Percentiles rank a stretch among this genome's conserved stretches.
phyloP scores from a whole-genome alignment of 2,113 vertebrate species.

The Ptilonorhynchus violaceus region DNA sequence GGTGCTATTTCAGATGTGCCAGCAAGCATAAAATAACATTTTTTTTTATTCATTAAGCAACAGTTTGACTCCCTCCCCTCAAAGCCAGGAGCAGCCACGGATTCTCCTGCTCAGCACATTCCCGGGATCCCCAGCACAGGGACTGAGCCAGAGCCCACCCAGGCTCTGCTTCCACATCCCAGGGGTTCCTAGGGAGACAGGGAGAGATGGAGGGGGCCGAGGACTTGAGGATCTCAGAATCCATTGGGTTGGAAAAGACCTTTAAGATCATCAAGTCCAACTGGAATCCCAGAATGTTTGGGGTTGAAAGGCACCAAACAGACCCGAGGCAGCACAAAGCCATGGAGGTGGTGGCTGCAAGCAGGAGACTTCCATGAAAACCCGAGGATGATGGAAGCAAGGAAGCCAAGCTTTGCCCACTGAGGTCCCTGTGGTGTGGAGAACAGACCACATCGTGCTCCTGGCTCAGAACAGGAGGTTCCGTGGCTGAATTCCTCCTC shows the following conservation, averaged over 20 bases:
- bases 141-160: accelerated
- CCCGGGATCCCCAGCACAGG: background rate
- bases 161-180: background rate
- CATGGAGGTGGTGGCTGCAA: background rate
- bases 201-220: background rate
- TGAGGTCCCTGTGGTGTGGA: accelerated
- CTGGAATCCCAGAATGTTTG: accelerated
- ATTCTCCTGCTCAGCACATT: background rate
- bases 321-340: accelerated
- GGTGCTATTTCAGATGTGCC: accelerated
- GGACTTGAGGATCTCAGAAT: background rate
- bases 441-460: accelerated
- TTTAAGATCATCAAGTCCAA: accelerated
- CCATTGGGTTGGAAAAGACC: background rate
- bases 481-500: background rate
- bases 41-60: background rate
- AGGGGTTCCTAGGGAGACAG: accelerated
- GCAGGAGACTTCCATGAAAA: background rate
- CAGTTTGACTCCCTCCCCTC: background rate
- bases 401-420: accelerated
- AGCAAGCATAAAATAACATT: accelerated
- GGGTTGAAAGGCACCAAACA: background rate
- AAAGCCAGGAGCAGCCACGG: background rate
- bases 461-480: background rate
- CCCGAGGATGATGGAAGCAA: accelerated